Evolutionary conservation across 2,797 vertebrate species (phyloP), one percentile per base, ranked within the genome.

Genomic region (Enteromius unitaeniatus): DNA sequence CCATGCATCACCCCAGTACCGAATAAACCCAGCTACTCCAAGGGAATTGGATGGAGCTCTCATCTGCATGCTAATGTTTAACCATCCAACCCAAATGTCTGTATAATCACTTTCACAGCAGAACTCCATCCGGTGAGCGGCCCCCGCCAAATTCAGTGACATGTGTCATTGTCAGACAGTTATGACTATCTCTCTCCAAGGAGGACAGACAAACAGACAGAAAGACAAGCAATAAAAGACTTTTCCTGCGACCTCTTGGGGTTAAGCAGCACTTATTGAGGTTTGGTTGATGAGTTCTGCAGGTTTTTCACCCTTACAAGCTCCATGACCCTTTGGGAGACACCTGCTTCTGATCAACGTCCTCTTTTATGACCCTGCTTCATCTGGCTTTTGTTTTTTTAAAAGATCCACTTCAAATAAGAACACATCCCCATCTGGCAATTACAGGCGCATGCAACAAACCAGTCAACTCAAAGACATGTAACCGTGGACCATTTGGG

Each of bases 1-100:
- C 92, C 89, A 92, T 93, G 92, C 91, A 91, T 92, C 93, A 93
- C 87, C 91, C 91, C 90, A 86, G 88, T 88, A 4, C 90, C 90
- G 88, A 91, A 90, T 72, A 86, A 90, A 87, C 82, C 85, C 84
- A 89, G 87, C 81, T 88, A 89, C 90, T 88, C 89, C 86, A 78
- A 90, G 91, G 88, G 90, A 84, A 21, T 81, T 75, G 87, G 92
- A 93, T 94, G 92, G 90, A 77, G 87, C 88, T 84, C 87, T 83
- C 89, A 92, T 93, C 92, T 93, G 91, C 90, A 92, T 94, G 92
- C 87, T 87, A 89, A 85, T 88, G 75, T 88, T 88, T 67, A 89
- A 88, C 83, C 86, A 92, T 91, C 87, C 88, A 89, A 84, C 78
- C 86, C 86, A 88, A 85, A 91, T 92, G 91, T 88, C 90, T 89